Percentiles rank a stretch among this genome's conserved stretches.
These are phyloP conservation scores for Upupa epops DNA, from an alignment of 2,113 vertebrate species.

Conservation along the genomic window DNA sequence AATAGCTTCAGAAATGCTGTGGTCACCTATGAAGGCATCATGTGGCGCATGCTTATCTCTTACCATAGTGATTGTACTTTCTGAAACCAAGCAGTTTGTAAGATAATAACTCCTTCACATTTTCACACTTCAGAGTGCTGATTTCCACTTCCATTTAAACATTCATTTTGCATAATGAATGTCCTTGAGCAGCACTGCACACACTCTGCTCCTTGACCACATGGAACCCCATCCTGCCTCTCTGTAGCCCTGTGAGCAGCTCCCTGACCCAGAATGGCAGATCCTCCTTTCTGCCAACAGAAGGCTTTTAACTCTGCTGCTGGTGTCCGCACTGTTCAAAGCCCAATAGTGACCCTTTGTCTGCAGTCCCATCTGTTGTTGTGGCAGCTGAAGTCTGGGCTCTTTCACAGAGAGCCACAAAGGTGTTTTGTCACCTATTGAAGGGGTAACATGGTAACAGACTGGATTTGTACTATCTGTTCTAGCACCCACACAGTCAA, in stretches of 20 bases:
- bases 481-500: background rate
- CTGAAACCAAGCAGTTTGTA: fast-evolving
- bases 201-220: background rate
- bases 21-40: background rate
- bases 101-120: background rate
- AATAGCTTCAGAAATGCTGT: background rate
- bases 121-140: background rate
- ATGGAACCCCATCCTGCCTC: background rate
- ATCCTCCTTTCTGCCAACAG: background rate
- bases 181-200: background rate
- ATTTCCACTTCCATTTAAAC: background rate
- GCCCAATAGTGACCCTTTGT: background rate
- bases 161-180: background rate
- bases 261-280: background rate
- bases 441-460: background rate
- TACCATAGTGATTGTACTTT: background rate
- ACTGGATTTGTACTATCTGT: background rate
- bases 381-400: background rate
- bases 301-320: background rate
- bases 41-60: background rate
- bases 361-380: background rate
- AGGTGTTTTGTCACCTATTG: background rate
- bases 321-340: background rate
- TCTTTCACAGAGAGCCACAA: background rate
- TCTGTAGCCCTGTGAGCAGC: background rate